Base-by-base conservation (phyloP, 2,797 vertebrate species). In the Liparis tanakae region DNA sequence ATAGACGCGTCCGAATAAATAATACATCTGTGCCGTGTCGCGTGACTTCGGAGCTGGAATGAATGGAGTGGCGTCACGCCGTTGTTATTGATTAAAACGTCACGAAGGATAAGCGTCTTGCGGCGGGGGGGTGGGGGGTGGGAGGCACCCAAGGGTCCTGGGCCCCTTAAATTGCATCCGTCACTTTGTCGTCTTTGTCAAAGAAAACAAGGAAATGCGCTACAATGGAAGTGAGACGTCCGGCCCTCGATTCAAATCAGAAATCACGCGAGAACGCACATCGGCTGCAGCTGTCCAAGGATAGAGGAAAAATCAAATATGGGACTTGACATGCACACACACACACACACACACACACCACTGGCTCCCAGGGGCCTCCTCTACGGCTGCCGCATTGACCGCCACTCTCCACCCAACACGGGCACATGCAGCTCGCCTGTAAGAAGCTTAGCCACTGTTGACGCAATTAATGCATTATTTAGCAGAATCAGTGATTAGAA, bases 381-480 rank as follows among this genome's bases (percentile, higher is more conserved):
- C 79, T 53, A 22, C 77, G 82, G 76, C 78, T 25, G 37, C 74
- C 20, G 62, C 83, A 89, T 87, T 89, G 90, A 91, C 89, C 82
- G 68, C 70, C 43, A 9, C 77, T 74, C 64, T 64, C 77, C 48
- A 74, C 58, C 84, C 69, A 68, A 78, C 87, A 81, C 58, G 59
- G 65, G 74, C 75, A 87, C 85, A 84, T 70, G 80, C 72, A 73
- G 78, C 80, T 81, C 68, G 54, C 67, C 70, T 81, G 14, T 41
- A 86, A 90, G 85, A 78, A 87, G 86, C 86, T 89, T 85, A 84
- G 79, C 76, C 85, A 71, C 53, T 60, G 85, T 81, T 85, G 80
- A 85, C 83, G 87, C 89, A 90, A 81, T 87, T 84, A 88, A 89
- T 87, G 85, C 82, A 81, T 90, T 91, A 90, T 92, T 91, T 82